phyloP scores from a whole-genome alignment of 2,113 vertebrate genomes.

The Pteruthius melanotis region DNA sequence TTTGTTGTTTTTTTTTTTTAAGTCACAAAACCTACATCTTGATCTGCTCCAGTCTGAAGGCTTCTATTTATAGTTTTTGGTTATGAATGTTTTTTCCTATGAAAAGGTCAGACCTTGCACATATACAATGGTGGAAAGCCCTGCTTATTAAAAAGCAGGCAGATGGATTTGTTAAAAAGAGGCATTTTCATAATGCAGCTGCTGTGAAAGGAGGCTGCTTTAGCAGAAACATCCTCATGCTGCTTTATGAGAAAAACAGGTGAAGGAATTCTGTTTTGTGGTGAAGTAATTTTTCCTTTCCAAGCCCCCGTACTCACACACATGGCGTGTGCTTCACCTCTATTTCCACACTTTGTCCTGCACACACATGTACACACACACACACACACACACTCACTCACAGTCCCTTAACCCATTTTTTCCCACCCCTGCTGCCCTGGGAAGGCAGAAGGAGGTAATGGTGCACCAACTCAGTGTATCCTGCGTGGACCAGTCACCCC shows the following conservation, averaged over 20 bases:
- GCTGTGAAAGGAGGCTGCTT: slow-evolving; percentile 12
- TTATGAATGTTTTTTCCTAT: slow-evolving; percentile 80
- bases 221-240: slow-evolving; percentile 51
- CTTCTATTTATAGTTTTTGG: slow-evolving; percentile 76
- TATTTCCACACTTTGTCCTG: background rate
- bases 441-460: slow-evolving; percentile 45
- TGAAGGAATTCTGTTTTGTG: slow-evolving; percentile 17
- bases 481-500: background rate
- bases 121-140: slow-evolving; percentile 65
- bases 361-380: background rate
- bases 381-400: background rate
- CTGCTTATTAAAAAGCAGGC: slow-evolving; percentile 66
- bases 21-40: slow-evolving; percentile 74
- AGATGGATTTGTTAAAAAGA: slow-evolving; percentile 64
- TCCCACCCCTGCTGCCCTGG: slow-evolving; percentile 8
- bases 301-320: background rate
- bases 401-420: background rate
- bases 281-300: slow-evolving; percentile 39
- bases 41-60: slow-evolving; percentile 70
- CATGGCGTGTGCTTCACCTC: background rate
- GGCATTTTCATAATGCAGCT: slow-evolving; percentile 54
- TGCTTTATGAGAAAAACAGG: slow-evolving; percentile 51
- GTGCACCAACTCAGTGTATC: background rate
- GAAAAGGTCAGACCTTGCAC: slow-evolving; percentile 76
- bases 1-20: background rate